A percentile compares a stretch with the other conserved stretches of the same genome.
These are phyloP conservation scores for Aphelocoma coerulescens DNA, from an alignment of 2,113 vertebrate genomes.

Conservation along the genomic window DNA sequence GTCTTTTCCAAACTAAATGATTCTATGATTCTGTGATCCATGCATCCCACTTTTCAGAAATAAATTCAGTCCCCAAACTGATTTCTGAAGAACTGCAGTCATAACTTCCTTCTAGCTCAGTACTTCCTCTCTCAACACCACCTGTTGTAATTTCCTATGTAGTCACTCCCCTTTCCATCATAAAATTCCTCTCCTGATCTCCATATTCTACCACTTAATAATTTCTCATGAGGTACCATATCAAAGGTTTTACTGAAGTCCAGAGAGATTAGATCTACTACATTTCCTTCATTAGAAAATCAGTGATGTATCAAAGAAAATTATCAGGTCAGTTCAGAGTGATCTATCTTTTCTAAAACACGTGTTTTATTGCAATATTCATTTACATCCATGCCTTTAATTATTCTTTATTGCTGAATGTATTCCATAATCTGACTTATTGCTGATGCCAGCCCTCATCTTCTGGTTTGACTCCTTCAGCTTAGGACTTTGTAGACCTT, in stretches of 20 bases:
- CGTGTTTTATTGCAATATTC: not conserved
- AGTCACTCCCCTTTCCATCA: not conserved
- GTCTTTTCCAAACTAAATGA: not conserved
- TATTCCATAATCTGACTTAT: not conserved
- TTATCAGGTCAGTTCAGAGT: not conserved
- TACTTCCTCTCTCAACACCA: not conserved
- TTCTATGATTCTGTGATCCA: not conserved
- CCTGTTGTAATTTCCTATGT: not conserved
- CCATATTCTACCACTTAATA: not conserved
- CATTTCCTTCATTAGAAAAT: slow-evolving; percentile 36
- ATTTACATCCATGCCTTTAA: not conserved
- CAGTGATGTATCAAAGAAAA: not conserved
- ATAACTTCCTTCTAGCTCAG: not conserved
- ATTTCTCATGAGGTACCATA: not conserved
- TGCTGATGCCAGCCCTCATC: not conserved
- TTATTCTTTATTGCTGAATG: not conserved
- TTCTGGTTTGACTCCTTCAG: not conserved
- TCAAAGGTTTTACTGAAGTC: slow-evolving; percentile 24
- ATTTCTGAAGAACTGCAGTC: not conserved
- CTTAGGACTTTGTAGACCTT: not conserved
- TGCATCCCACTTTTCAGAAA: not conserved
- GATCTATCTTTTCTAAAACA: slow-evolving; percentile 9
- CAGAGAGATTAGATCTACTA: slow-evolving; percentile 12
- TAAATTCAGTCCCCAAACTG: not conserved
- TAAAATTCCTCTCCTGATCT: slow-evolving; percentile 8